phyloP scores from a whole-genome alignment of 2,888 invertebrate genomes.

The Drosophila ezoana region DNA sequence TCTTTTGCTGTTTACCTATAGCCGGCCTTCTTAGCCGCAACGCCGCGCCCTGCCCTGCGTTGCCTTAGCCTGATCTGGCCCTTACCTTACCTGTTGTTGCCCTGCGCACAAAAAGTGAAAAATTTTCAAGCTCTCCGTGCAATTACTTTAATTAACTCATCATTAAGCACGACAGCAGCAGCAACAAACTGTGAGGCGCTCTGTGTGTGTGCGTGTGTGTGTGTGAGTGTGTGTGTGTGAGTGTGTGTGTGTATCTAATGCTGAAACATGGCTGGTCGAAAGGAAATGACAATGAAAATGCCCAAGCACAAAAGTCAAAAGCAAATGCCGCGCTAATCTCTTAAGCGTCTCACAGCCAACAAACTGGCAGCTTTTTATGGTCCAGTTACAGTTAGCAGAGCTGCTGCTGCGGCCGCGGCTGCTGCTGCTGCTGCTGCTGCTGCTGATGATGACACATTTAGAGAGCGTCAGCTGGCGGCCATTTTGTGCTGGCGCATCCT shows the following conservation, averaged over 20 bases:
- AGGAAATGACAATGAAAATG: conserved; percentile 76
- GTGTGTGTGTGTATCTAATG: conserved; percentile 29
- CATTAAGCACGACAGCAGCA: conserved; percentile 68
- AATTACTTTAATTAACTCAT: conserved; percentile 80
- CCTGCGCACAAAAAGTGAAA: conserved; percentile 38
- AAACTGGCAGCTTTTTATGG: conserved; percentile 32
- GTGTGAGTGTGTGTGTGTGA: conserved; percentile 4
- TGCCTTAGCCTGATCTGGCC: conserved; percentile 9
- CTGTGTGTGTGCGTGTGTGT: conserved; percentile 1
- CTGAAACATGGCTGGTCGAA: conserved; percentile 23
- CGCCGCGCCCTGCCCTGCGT: background rate
- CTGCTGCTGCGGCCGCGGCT: conserved; percentile 1
- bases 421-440: background rate
- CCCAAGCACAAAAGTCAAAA: conserved; percentile 46
- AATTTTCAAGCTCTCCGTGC: conserved; percentile 59
- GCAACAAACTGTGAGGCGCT: conserved; percentile 29
- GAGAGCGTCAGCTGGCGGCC: conserved; percentile 56
- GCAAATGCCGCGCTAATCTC: conserved; percentile 56
- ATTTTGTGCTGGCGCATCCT: conserved; percentile 57
- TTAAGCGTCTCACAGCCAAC: conserved; percentile 27
- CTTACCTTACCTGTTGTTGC: conserved; percentile 39
- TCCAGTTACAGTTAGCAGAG: conserved; percentile 54
- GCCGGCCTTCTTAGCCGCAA: conserved; percentile 19
- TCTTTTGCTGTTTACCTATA: conserved; percentile 32
- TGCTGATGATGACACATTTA: conserved; percentile 58